Base-by-base conservation (phyloP, 2,888 invertebrate species). In the Parnassius orleans region DNA sequence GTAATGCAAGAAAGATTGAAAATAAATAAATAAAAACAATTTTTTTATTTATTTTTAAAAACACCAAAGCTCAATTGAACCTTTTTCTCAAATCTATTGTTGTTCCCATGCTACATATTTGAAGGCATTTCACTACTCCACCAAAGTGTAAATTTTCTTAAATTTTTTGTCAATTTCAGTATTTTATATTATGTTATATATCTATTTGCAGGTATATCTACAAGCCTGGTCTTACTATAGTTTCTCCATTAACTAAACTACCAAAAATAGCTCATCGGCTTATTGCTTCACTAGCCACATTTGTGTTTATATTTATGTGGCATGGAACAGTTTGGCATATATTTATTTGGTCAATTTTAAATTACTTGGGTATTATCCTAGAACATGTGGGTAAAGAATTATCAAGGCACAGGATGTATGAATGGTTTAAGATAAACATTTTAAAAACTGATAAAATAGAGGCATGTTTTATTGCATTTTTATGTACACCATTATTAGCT, bases 241-340 rank as follows among this genome's bases (percentile, higher is more conserved):
- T 89, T 46, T 76, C 79, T 53, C 72, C 77, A 63, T 71, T 75
- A 51, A 77, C 86, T 0, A 76, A 79, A 33, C 66, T 87, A 48
- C 73, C 80, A 3, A 86, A 88, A 62, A 83, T 92, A 59, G 73
- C 82, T 1, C 92, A 92, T 65, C 95, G 95, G 80, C 78, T 96
- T 1, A 73, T 94, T 24, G 95, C 96, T 2, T 96, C 96, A n/a
- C 91, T 95, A 50, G 70, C 93, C 2, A 95, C 95, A 76, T 98
- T 98, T 84, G 75, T 92, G 19, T 98, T 98, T 82, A 95, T 98
- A 43, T 98, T 94, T 75, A 79, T 97, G 65, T 99, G 98, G 98
- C 99, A 99, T 83, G 98, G 98, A 46, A 93, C 95, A 54, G 94
- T 95, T 65, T 87, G 89, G 67, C 94, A 94, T 72, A 95, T 98